Conservation (phyloP, 2,113 vertebrate species). For the Sapayoa aenigma region DNA sequence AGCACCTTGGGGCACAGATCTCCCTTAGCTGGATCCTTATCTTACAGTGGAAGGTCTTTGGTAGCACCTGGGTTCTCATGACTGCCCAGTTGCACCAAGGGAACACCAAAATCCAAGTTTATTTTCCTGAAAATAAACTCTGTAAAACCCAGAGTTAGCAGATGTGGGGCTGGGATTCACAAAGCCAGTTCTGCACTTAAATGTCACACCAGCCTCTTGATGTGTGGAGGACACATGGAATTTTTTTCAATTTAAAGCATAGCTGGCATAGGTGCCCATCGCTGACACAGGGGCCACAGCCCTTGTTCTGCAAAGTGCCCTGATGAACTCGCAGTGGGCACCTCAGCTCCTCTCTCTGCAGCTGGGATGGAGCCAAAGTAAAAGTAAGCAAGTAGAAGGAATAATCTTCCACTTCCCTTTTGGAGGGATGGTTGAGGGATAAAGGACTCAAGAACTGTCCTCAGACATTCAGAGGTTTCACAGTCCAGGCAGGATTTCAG, state of each 20-base stretch:
- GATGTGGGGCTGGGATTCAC: neutral
- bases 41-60: neutral
- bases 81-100: neutral
- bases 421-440: no score
- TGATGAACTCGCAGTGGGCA: neutral
- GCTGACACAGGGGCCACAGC: neutral
- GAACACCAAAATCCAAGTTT: neutral
- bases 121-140: neutral
- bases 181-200: neutral
- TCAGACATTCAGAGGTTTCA: neutral
- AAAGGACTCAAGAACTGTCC: neutral
- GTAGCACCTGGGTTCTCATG: neutral
- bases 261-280: neutral
- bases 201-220: neutral
- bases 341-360: neutral
- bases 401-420: neutral
- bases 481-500: neutral
- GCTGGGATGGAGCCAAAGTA: neutral
- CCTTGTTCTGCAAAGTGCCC: neutral
- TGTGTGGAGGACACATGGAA: fast-evolving
- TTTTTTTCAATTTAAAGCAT: neutral
- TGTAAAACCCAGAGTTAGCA: neutral
- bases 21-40: fast-evolving
- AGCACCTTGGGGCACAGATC: neutral
- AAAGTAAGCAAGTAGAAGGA: neutral